These are phyloP conservation scores for Tyto alba DNA, from an alignment of 2,113 vertebrate species.

Conservation along the genomic window DNA sequence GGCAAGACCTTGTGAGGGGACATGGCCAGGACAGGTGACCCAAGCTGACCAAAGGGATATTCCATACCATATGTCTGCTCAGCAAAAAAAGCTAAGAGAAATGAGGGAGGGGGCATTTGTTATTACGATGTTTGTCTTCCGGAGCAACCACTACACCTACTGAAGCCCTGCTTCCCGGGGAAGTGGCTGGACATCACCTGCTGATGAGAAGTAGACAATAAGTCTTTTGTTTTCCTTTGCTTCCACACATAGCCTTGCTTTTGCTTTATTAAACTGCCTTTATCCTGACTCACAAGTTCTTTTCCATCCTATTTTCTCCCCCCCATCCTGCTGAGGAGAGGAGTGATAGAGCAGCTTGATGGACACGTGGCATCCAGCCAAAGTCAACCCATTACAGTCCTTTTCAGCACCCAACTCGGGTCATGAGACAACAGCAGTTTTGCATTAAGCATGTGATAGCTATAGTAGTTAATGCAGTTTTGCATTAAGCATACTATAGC, in stretches of 20 bases:
- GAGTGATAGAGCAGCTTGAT: not conserved
- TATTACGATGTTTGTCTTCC: not conserved
- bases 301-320: not conserved
- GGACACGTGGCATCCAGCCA: not conserved
- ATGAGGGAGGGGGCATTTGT: not conserved
- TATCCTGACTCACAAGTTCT: not conserved
- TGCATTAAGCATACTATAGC: not conserved
- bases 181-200: not conserved
- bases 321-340: not conserved
- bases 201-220: not conserved
- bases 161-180: not conserved
- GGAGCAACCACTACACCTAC: not conserved
- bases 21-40: no score
- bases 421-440: not conserved
- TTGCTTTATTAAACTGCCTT: not conserved
- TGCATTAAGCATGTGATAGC: not conserved
- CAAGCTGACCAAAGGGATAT: not conserved
- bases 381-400: not conserved
- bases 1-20: no score
- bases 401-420: not conserved
- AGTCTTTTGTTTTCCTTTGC: not conserved
- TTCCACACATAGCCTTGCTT: rapidly evolving
- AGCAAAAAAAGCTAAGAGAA: not conserved
- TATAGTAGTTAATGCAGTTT: not conserved
- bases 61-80: no score